Evolutionary conservation across 2,888 invertebrate genomes (phyloP), one percentile per base, ranked within the genome.

Genomic region (Nomada goodeniana): DNA sequence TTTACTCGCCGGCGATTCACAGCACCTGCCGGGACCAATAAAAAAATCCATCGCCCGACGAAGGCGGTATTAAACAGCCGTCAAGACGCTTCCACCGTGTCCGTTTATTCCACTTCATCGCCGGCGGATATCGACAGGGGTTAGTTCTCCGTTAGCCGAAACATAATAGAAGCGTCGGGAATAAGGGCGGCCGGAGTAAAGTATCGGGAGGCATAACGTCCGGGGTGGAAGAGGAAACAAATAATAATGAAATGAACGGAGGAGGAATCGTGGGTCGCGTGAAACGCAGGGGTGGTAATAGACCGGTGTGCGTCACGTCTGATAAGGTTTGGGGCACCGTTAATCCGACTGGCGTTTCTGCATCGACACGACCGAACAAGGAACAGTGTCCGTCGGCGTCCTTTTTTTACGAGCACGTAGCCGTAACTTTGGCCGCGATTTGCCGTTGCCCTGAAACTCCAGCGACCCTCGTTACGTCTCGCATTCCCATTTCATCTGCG

Each of bases 401-500:
- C 20, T 23, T 26, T 65, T 69, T 75, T 72, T 82, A 81, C 71
- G 81, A 70, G 36, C 61, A 13, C 18, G 5, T 26, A 53, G 59
- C 2, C 60, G 71, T 68, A 71, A 82, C 70, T 81, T 75, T 9
- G 50, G 57, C 59, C 53, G 59, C 75, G 82, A 71, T 75, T 71
- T 29, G 69, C 65, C 57, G 73, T 13, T 26, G 20, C 29, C 11
- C 15, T 26, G 70, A 71, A 80, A 70, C 64, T 70, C 60, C 70
- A 10, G 44, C 36, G 15, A 20, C 13, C 11, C 23, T 63, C 44
- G 29, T 44, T 29, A 29, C 15, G 13, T 18, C 13, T 50, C 44
- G 59, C 55, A 36, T 36, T 36, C 73, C 72, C 73, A 55, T 81
- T 80, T 80, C 80, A 69, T 80, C 80, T 57, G 81, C 53, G 80